Conservation (phyloP, 23 tunicate genomes). For the Trididemnum miniatum region DNA sequence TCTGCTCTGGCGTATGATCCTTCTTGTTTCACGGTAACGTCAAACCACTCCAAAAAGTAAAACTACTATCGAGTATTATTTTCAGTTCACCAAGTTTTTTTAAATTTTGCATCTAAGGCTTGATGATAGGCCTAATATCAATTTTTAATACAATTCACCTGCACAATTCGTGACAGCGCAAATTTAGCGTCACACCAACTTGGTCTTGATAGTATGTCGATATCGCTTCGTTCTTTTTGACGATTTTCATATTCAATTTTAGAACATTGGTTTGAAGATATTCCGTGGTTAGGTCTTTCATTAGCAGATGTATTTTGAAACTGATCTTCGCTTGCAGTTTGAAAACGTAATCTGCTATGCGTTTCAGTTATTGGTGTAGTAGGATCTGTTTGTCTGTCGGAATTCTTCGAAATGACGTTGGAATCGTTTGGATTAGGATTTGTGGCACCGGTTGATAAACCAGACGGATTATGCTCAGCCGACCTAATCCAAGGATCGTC, state of each 20-base stretch:
- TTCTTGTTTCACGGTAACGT: too few species aligned
- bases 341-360: background rate
- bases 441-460: too few species aligned
- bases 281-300: background rate
- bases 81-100: too few species aligned
- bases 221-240: constrained; percentile 48
- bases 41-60: too few species aligned
- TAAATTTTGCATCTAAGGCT: too few species aligned
- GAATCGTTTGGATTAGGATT: background rate
- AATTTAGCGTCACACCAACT: constrained; percentile 96
- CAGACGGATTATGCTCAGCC: background rate
- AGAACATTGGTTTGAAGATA: background rate
- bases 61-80: too few species aligned
- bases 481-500: constrained; percentile 1
- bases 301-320: background rate
- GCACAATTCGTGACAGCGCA: constrained; percentile 63
- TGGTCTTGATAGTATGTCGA: constrained; percentile 81
- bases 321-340: constrained; percentile 6
- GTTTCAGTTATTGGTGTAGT: background rate
- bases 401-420: background rate
- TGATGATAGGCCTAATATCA: too few species aligned
- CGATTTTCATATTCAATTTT: background rate
- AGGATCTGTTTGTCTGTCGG: background rate
- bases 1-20: too few species aligned
- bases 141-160: constrained; percentile 29